Percentiles rank a stretch among this genome's conserved stretches.
Evolutionary conservation across 2,797 vertebrate species (phyloP).

Genomic region (Chelon labrosus): DNA sequence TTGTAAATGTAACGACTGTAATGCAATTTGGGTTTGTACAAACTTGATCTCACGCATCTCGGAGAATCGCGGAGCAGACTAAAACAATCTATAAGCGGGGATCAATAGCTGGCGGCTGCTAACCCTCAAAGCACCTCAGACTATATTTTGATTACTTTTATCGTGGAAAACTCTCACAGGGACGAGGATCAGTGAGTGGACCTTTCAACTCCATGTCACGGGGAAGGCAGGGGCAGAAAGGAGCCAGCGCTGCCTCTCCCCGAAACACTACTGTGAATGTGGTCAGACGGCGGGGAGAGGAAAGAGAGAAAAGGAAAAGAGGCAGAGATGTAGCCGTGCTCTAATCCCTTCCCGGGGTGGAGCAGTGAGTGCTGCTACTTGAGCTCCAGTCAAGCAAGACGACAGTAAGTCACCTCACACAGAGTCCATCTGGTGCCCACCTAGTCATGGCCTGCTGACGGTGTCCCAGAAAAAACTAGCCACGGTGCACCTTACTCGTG

Average conservation of each 20-base stretch:
- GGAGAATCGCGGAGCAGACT: background rate
- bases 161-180: slow-evolving; percentile 22
- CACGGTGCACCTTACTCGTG: background rate
- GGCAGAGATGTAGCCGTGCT: slow-evolving; percentile 15
- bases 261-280: slow-evolving; percentile 16
- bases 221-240: slow-evolving; percentile 18
- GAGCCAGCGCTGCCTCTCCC: slow-evolving; percentile 17
- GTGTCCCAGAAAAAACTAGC: background rate
- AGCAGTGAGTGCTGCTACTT: slow-evolving; percentile 26
- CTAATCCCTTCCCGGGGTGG: slow-evolving; percentile 39
- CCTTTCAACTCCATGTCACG: slow-evolving; percentile 22
- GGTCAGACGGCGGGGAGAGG: slow-evolving; percentile 26
- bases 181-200: slow-evolving; percentile 15
- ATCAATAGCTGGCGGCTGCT: slow-evolving; percentile 33
- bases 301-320: slow-evolving; percentile 18
- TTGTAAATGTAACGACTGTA: background rate
- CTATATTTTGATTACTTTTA: slow-evolving; percentile 29
- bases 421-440: slow-evolving; percentile 56
- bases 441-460: slow-evolving; percentile 9
- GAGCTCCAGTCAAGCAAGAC: slow-evolving; percentile 41
- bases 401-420: slow-evolving; percentile 42
- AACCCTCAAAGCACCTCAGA: slow-evolving; percentile 13
- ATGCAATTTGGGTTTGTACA: background rate
- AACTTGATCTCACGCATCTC: background rate
- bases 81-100: slow-evolving; percentile 8